Percentiles rank a stretch among this genome's conserved stretches.
phyloP scores from a whole-genome alignment of 2,113 vertebrate genomes.

The Gavialis gangeticus region DNA sequence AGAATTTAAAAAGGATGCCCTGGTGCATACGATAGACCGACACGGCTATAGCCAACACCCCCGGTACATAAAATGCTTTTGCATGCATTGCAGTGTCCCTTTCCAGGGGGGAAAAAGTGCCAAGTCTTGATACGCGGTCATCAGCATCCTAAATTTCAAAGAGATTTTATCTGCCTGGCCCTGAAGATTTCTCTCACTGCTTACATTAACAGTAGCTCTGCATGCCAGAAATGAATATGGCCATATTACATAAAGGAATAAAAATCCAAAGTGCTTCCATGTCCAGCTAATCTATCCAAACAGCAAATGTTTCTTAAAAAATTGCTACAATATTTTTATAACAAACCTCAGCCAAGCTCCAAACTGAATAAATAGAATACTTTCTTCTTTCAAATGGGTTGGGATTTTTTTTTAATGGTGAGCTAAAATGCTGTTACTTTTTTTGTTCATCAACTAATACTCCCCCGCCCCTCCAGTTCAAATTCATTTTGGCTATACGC shows the following conservation, averaged over 20 bases:
- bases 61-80: not conserved
- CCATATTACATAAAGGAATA: constrained; percentile 69
- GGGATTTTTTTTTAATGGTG: constrained; percentile 25
- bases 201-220: constrained; percentile 47
- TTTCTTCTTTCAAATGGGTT: constrained; percentile 49
- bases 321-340: constrained; percentile 65
- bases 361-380: constrained; percentile 64
- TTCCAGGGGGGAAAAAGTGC: rapidly evolving
- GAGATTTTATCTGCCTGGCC: constrained; percentile 41
- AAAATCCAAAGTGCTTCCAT: constrained; percentile 74
- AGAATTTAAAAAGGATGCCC: not conserved
- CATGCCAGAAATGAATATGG: constrained; percentile 58
- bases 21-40: too few species aligned
- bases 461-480: not conserved
- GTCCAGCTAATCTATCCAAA: constrained; percentile 75
- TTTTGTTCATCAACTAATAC: constrained; percentile 59
- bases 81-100: too few species aligned
- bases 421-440: constrained; percentile 50
- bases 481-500: not conserved
- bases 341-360: constrained; percentile 68
- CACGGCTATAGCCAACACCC: not conserved
- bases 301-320: constrained; percentile 75
- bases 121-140: not conserved
- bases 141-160: not conserved
- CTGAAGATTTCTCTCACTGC: constrained; percentile 41